These are phyloP conservation scores for Apodemus sylvaticus DNA, from an alignment of 2,113 vertebrate genomes.

Conservation along the genomic window DNA sequence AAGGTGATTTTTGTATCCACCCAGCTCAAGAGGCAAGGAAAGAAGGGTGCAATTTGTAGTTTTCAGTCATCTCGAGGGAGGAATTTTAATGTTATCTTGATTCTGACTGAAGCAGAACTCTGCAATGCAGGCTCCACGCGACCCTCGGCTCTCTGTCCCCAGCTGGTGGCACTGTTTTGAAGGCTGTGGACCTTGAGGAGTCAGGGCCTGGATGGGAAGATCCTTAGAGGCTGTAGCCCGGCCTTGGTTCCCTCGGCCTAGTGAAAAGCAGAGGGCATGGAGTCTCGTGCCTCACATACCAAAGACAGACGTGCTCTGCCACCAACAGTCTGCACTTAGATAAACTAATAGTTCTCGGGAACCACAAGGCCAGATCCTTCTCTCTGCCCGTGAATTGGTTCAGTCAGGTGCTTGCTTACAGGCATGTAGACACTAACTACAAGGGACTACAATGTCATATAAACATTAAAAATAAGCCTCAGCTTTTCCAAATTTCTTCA, in stretches of 20 bases:
- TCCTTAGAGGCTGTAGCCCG: not conserved
- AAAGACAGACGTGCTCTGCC: not conserved
- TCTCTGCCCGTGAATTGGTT: not conserved
- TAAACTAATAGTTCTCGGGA: not conserved
- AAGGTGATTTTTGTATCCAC: not conserved
- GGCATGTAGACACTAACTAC: not conserved
- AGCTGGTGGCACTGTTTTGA: not conserved
- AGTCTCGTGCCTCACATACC: not conserved
- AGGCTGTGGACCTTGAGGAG: not conserved
- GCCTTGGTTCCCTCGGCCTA: not conserved
- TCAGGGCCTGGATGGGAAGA: not conserved
- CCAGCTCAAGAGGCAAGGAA: not conserved
- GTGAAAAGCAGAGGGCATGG: no score
- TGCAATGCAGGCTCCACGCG: not conserved
- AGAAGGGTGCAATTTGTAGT: not conserved
- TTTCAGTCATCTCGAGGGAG: not conserved
- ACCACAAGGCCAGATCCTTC: not conserved
- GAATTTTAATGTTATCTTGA: not conserved
- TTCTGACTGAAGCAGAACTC: not conserved
- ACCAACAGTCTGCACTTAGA: not conserved
- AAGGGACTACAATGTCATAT: not conserved
- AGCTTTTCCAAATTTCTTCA: not conserved
- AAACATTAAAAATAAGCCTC: not conserved
- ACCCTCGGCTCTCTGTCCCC: not conserved
- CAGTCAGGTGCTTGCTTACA: not conserved